Base-by-base conservation (phyloP, 2,113 vertebrate genomes). In the Corapipo altera region DNA sequence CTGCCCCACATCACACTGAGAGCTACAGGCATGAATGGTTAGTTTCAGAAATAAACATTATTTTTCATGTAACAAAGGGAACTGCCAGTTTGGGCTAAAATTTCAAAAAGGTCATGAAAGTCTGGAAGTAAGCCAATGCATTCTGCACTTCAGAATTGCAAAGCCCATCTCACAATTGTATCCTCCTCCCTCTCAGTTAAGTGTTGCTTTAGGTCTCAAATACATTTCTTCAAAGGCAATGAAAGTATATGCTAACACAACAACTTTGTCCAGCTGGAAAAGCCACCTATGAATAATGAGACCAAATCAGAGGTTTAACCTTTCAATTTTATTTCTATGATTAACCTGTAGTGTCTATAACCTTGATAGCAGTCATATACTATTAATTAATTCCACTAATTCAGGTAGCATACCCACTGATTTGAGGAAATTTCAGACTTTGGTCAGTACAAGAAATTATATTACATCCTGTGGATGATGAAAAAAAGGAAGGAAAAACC, bases 401-500 rank as follows among this genome's bases (percentile, higher is more conserved):
- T 92, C 78, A 69, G 69, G 67, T 54, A 90, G 77, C 66, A 54
- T 70, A 86, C 57, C 37, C 89, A 91, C 15, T 66, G 54, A 82
- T 76, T 86, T 74, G 58, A 95, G 84, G 61, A 96, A 95, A 93
- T 89, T 83, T 93, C 77, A 88, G 76, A 82, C 48, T 91, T 87
- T 64, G 93, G 96, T 93, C 91, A 97, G 85, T 95, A 32, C 41
- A 57, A 89, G 80, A 97, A 96, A 96, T 95, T 95, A 76, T 69
- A 82, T 71, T 95, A 92, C 96, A 96, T 92, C 65, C 87, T 95
- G 87, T 64, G 70, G 77, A 64, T 94, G 77, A 97, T 95, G 51
- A 95, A 98, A 96, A 97, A 96, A 76, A 96, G 83, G 85, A 96
- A 97, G 95, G 87, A 94, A 96, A 97, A 97, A 96, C 59, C 94